Evolutionary conservation across 2,113 vertebrate species (phyloP), one percentile per base, ranked within the genome.

Genomic region (Nestor notabilis): DNA sequence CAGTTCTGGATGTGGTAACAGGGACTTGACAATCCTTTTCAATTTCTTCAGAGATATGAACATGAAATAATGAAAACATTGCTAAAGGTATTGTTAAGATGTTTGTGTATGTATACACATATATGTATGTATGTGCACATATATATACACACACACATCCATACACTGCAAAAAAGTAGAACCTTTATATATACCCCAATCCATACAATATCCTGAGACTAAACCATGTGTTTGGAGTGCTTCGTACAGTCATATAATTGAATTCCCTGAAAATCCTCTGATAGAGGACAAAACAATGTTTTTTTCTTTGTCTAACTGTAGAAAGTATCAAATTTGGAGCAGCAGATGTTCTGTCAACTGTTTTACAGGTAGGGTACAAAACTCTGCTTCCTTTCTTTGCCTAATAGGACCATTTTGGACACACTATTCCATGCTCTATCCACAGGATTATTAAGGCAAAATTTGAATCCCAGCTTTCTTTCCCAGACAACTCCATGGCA

Each of bases 101-200:
- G 6, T 29, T 15, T 39, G 56, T 25, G 4, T 33, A 19, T 53
- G 13, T 18, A 11, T n/a, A 5, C 13, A 11, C n/a, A 5, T 25
- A 5, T 33, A 7, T 35, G 39, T 39, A 39, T 39, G 39, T 39
- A 39, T 39, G 39, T 11, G 39, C 39, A 39, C 11, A 5, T 17
- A 11, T 39, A 5, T 25, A 5, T 33, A 7, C n/a, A 16, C 7
- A 27, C 3, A n/a, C 3, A 55, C 9, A 29, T 17, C 16, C 5
- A 31, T 11, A 46, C 17, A 60, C 3, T 33, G 10, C 13, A n/a
- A 61, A 66, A 71, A 31, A 3, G 10, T 24, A 17, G 27, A 53
- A 43, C 8, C 8, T 76, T 76, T 49, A 28, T 58, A 58, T n/a
- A 37, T 52, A 72, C 10, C 5, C 9, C 79, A 82, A 87, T 77